phyloP scores from a whole-genome alignment of 2,888 invertebrate species.

The Heliconius aoede region DNA sequence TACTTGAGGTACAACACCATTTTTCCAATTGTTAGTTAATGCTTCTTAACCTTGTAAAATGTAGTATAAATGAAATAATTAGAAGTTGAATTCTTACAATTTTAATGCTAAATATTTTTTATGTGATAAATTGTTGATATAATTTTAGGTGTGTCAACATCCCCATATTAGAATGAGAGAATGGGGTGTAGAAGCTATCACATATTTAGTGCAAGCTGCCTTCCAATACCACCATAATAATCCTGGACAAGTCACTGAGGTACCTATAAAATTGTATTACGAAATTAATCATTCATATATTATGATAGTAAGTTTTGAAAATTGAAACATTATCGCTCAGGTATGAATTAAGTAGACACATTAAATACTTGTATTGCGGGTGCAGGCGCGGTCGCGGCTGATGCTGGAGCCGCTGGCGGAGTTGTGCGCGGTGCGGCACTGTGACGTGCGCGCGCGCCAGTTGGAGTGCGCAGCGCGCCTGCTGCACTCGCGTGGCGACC shows the following conservation, averaged over 20 bases:
- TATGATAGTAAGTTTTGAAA: neutral
- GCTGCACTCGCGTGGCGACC: constrained; percentile 95
- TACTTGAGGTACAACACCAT: constrained; percentile 89
- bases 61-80: too few species aligned
- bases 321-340: too few species aligned
- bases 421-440: constrained; percentile 93
- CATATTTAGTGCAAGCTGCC: constrained; percentile 95
- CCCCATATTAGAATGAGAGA: constrained; percentile 97
- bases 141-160: constrained; percentile 89
- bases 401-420: constrained; percentile 95
- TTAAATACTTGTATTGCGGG: neutral
- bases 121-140: neutral
- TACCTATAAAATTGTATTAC: constrained; percentile 58
- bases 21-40: neutral
- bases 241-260: constrained; percentile 93
- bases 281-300: neutral
- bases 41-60: neutral
- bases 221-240: constrained; percentile 93
- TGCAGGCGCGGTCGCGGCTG: constrained; percentile 90
- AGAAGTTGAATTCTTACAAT: neutral
- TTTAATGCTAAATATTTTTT: neutral
- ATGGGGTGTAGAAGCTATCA: constrained; percentile 98
- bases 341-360: neutral
- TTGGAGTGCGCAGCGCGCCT: constrained; percentile 96
- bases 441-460: constrained; percentile 97